phyloP scores from a whole-genome alignment of 1,140 invertebrate species.

The Macrostomum lignano region DNA sequence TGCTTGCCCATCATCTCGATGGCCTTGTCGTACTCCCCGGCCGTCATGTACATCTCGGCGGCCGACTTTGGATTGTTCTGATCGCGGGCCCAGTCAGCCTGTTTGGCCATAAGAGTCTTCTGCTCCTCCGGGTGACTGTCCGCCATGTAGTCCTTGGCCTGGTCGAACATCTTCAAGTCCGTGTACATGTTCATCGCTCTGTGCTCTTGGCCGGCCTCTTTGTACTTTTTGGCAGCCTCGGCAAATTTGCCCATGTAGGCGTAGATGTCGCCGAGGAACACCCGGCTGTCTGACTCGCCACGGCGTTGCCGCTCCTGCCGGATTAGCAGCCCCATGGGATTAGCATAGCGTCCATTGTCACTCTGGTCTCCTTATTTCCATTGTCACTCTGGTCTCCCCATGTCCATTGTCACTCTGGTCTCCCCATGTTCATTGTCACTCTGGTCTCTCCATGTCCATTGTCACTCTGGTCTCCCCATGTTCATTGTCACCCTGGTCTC shows the following conservation, averaged over 20 bases:
- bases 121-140: slow-evolving; percentile 33
- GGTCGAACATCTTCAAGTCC: slow-evolving; percentile 84
- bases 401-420: too few relatives aligned
- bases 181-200: slow-evolving; percentile 73
- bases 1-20: slow-evolving; percentile 73
- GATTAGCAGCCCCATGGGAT: too few relatives aligned
- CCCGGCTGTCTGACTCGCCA: slow-evolving; percentile 35
- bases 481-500: too few relatives aligned
- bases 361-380: too few relatives aligned
- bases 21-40: slow-evolving; percentile 60
- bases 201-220: slow-evolving; percentile 46
- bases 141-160: slow-evolving; percentile 17
- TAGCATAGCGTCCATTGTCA: too few relatives aligned
- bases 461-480: too few relatives aligned
- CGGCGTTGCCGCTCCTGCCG: too few relatives aligned
- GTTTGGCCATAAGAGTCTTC: slow-evolving; percentile 46
- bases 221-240: slow-evolving; percentile 58
- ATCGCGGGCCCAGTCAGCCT: slow-evolving; percentile 82
- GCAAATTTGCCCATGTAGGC: slow-evolving; percentile 57
- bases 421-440: too few relatives aligned
- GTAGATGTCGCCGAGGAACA: slow-evolving; percentile 53
- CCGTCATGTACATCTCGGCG: slow-evolving; percentile 77
- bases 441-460: too few relatives aligned
- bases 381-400: too few relatives aligned
- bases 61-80: slow-evolving; percentile 75